Conservation (phyloP, 2,888 invertebrate genomes). For the Rhamnusium bicolor region DNA sequence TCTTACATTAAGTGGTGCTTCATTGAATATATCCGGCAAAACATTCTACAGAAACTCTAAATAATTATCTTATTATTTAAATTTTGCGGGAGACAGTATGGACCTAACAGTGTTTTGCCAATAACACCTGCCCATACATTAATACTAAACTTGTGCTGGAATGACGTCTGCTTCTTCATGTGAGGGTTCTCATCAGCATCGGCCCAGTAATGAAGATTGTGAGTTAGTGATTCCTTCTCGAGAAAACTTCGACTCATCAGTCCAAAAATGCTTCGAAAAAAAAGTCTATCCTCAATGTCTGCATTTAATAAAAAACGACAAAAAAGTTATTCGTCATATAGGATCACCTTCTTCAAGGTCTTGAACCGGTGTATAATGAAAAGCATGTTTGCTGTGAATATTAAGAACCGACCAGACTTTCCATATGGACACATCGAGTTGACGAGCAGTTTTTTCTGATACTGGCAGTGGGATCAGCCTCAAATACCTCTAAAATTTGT, state of each 20-base stretch:
- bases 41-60: neutral
- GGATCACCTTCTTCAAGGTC: too few relatives aligned
- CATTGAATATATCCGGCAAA: neutral
- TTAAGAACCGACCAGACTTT: too few relatives aligned
- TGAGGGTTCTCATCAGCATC: neutral
- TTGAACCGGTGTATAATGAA: too few relatives aligned
- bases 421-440: too few relatives aligned
- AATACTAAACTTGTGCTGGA: neutral
- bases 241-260: neutral
- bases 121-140: neutral
- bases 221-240: neutral
- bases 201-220: neutral
- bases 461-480: too few relatives aligned
- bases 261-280: too few relatives aligned
- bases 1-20: neutral
- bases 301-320: too few relatives aligned
- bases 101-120: neutral
- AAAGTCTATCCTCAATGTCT: too few relatives aligned
- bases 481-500: too few relatives aligned
- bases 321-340: too few relatives aligned
- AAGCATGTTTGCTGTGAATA: too few relatives aligned
- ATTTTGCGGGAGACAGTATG: neutral
- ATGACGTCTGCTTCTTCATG: neutral
- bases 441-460: too few relatives aligned
- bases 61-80: neutral